phyloP scores from a whole-genome alignment of 2,113 vertebrate species.

The Vimba vimba region DNA sequence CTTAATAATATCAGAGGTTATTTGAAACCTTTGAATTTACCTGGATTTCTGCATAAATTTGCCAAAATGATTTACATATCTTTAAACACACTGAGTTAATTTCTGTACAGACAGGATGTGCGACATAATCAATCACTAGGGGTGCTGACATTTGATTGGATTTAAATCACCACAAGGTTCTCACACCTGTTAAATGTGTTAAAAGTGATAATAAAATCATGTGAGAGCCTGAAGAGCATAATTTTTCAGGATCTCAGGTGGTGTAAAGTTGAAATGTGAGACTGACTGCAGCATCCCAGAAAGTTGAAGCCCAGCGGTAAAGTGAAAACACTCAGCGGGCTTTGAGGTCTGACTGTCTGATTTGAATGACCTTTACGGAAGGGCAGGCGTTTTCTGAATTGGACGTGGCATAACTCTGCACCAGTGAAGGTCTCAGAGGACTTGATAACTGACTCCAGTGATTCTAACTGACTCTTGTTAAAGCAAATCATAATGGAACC shows the following conservation, averaged over 20 bases:
- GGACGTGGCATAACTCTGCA: neutral
- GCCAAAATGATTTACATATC: neutral
- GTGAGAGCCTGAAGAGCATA: neutral
- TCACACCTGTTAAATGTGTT: slow-evolving; percentile 33
- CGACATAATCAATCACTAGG: slow-evolving; percentile 2
- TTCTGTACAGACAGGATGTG: neutral
- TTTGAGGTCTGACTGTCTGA: slow-evolving; percentile 7
- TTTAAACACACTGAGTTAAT: neutral
- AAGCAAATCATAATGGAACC: slow-evolving; percentile 25
- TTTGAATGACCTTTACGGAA: slow-evolving; percentile 17
- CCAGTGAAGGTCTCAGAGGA: slow-evolving; percentile 17
- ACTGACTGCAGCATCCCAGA: neutral
- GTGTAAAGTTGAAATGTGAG: slow-evolving; percentile 28
- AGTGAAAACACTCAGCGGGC: slow-evolving; percentile 3
- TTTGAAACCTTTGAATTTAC: neutral
- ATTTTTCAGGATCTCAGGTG: slow-evolving; percentile 11
- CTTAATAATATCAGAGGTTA: no score
- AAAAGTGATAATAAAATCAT: slow-evolving; percentile 26
- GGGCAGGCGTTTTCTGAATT: slow-evolving; percentile 32
- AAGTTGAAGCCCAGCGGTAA: slow-evolving; percentile 9
- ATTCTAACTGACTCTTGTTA: slow-evolving; percentile 23
- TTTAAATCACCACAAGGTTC: slow-evolving; percentile 5
- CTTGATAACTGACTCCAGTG: slow-evolving; percentile 33
- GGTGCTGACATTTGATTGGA: neutral
- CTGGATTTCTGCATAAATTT: neutral